Percentiles rank a stretch among this genome's conserved stretches.
Evolutionary conservation across 2,113 vertebrate species (phyloP).

Genomic region (Fregetta grallaria): DNA sequence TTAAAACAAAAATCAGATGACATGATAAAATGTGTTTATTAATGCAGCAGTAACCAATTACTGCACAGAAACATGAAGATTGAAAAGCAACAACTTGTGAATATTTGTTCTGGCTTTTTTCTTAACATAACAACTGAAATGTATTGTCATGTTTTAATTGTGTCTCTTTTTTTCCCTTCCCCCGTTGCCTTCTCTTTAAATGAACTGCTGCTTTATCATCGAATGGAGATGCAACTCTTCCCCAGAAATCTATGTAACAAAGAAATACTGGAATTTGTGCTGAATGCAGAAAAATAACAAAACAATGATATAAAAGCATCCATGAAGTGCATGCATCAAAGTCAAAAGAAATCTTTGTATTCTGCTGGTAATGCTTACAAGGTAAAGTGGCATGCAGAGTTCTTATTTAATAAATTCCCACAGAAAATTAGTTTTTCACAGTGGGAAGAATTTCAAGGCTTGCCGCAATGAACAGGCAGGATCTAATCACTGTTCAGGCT

Average conservation of each 20-base stretch:
- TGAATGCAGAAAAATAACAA: constrained; percentile 37
- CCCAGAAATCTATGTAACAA: not conserved
- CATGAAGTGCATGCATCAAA: constrained; percentile 73
- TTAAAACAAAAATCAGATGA: not conserved
- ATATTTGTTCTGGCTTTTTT: not conserved
- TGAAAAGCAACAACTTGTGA: not conserved
- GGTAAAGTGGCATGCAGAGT: constrained; percentile 84
- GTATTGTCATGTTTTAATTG: not conserved
- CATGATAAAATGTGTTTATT: not conserved
- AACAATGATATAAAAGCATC: constrained; percentile 58
- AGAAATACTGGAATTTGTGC: constrained; percentile 13
- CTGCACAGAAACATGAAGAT: not conserved
- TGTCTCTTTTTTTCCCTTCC: not conserved
- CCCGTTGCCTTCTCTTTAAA: not conserved
- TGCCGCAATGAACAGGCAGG: constrained; percentile 77
- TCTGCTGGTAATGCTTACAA: constrained; percentile 70
- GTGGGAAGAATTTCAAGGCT: constrained; percentile 85
- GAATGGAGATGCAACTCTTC: not conserved
- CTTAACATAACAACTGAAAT: not conserved
- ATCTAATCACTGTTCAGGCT: constrained; percentile 83
- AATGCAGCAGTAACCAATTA: not conserved
- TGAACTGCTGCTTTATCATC: not conserved
- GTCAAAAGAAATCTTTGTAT: constrained; percentile 76
- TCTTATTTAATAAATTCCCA: constrained; percentile 87
- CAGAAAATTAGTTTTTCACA: constrained; percentile 88